Evolutionary conservation across 2,113 vertebrate species (phyloP).

Genomic region (Anarrhichthys ocellatus): DNA sequence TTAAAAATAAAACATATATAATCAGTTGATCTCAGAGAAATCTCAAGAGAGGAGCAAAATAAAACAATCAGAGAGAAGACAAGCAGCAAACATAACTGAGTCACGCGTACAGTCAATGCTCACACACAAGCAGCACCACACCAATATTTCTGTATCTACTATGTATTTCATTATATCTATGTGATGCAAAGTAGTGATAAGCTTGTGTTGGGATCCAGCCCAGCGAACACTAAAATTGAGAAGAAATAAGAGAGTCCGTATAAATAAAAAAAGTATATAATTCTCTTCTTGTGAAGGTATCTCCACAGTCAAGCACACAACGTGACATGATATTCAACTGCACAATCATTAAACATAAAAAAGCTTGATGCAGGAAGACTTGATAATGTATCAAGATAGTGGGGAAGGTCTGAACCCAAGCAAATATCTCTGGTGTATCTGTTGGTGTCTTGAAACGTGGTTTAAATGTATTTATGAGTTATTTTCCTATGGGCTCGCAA

Average conservation of each 20-base stretch:
- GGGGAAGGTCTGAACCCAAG: background rate
- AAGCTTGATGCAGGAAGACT: background rate
- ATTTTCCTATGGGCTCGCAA: background rate
- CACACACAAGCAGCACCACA: background rate
- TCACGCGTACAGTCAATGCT: background rate
- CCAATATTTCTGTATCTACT: background rate
- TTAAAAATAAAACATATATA: background rate
- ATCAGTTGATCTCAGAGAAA: background rate
- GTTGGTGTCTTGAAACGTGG: background rate
- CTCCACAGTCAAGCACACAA: background rate
- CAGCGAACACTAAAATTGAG: background rate
- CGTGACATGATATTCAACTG: background rate
- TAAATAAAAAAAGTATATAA: background rate
- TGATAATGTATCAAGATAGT: background rate
- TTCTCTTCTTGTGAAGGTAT: background rate
- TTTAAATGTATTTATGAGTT: background rate
- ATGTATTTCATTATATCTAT: background rate
- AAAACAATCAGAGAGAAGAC: background rate
- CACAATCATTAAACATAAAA: background rate
- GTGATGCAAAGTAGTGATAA: background rate
- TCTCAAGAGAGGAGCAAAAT: conserved; percentile 2
- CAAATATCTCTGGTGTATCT: background rate
- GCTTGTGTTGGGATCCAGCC: background rate
- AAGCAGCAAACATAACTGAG: background rate
- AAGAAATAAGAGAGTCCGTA: background rate